Base-by-base conservation (phyloP, 2,797 vertebrate species). In the Dicrostonyx torquatus region DNA sequence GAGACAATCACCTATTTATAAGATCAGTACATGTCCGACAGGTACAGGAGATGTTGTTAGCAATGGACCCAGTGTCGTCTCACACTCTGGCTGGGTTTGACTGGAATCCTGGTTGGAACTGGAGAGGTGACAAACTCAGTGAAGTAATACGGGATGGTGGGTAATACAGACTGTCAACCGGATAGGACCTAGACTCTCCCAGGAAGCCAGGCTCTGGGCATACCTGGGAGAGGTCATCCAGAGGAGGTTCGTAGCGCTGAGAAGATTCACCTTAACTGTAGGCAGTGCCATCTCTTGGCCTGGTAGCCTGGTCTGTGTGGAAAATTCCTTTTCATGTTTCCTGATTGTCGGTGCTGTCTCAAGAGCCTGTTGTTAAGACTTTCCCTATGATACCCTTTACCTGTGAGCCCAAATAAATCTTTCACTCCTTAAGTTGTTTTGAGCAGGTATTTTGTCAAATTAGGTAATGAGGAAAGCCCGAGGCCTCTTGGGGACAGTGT, bases 31-130 rank as follows among this genome's bases (percentile, higher is more conserved):
- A 20, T 86, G 31, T 48, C 70, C 45, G 87, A 34, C 55, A 43
- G 53, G 20, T n/a, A 64, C 4, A 93, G 62, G 48, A 93, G 64
- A 34, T 26, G 9, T 78, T 26, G 9, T 78, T 87, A 79, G 37
- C 85, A 26, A n/a, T 0, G 7, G 37, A 17, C 31, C n/a, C 20
- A 55, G 55, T 62, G 15, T 55, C 17, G 4, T 37, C 76, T 78
- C n/a, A 2, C 14, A 53, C 60, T 78, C 11, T 73, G 37, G 20
- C 50, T 73, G 12, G 4, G 40, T 15, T 58, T 17, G 11, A 37
- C 37, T 14, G 14, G 34, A 53, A 2, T 2, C 5, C 5, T 2
- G 6, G 13, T 17, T n/a, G 22, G 18, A 70, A 31, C 5, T 17
- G 34, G 64, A 40, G 22, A n/a, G 8, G 29, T 50, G 26, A 8